phyloP scores from a whole-genome alignment of 2,797 vertebrate species.

The Phrynocephalus guinanensis region DNA sequence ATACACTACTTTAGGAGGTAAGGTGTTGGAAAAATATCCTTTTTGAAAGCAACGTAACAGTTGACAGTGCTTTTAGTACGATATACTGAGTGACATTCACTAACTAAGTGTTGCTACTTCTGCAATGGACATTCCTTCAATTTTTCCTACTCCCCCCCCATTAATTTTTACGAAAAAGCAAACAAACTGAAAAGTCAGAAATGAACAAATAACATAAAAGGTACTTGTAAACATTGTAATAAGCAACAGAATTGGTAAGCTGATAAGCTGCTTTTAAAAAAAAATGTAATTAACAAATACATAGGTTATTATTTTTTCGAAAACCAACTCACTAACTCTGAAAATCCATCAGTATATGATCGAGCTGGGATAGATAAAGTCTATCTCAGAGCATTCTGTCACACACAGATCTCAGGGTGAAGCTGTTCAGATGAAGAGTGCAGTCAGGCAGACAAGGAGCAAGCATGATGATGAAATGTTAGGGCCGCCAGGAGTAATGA shows the following conservation, averaged over 20 bases:
- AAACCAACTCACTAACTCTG: background rate
- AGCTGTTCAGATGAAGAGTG: background rate
- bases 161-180: too few relatives aligned
- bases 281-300: background rate
- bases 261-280: background rate
- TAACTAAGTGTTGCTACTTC: too few relatives aligned
- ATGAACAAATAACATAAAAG: too few relatives aligned
- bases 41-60: background rate
- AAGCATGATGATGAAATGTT: background rate
- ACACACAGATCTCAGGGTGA: conserved; percentile 14
- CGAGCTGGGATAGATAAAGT: background rate
- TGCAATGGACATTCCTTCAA: too few relatives aligned
- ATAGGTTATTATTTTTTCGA: background rate
- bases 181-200: too few relatives aligned
- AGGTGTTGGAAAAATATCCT: background rate
- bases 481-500: conserved; percentile 34
- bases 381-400: background rate
- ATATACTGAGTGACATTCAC: background rate
- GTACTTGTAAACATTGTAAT: background rate
- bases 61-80: background rate
- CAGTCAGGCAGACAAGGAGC: background rate
- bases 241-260: background rate
- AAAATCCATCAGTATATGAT: background rate
- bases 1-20: background rate
- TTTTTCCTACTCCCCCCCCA: too few relatives aligned